These are phyloP conservation scores for Aphelocoma californica DNA, from an alignment of 2,797 vertebrate genomes.

Conservation along the genomic window DNA sequence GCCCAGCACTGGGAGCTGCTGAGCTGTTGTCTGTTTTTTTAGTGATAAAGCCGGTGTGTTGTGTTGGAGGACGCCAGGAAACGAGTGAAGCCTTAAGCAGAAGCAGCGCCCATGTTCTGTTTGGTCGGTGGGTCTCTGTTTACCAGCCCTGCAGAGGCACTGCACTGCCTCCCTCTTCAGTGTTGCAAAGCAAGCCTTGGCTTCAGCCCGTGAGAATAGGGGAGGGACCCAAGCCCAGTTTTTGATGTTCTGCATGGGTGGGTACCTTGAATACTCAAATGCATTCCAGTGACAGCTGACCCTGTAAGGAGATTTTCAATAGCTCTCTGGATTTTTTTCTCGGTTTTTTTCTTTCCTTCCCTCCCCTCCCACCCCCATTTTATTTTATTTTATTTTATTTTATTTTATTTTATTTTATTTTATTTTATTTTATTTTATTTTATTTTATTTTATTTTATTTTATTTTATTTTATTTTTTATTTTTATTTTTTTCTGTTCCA, in stretches of 20 bases:
- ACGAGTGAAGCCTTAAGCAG: neutral
- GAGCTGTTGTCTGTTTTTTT: neutral
- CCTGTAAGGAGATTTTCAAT: slow-evolving; percentile 71
- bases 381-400: neutral
- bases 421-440: neutral
- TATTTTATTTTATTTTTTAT: too few relatives aligned
- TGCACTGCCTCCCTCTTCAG: slow-evolving; percentile 37
- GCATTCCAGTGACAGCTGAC: slow-evolving; percentile 78
- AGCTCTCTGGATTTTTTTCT: neutral
- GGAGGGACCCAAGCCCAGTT: slow-evolving; percentile 71
- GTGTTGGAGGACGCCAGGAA: neutral
- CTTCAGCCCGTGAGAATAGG: slow-evolving; percentile 63
- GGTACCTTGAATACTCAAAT: slow-evolving; percentile 77
- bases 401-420: too few relatives aligned
- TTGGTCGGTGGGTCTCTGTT: slow-evolving; percentile 39
- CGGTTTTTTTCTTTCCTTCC: accelerated
- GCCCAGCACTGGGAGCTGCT: neutral
- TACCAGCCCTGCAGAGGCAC: slow-evolving; percentile 34
- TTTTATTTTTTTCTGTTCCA: neutral
- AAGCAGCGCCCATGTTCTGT: neutral
- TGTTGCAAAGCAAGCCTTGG: slow-evolving; percentile 27
- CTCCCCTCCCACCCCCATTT: accelerated
- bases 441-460: neutral
- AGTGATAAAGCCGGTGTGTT: neutral
- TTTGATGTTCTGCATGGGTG: slow-evolving; percentile 81